Percentiles rank a stretch among this genome's conserved stretches.
These are phyloP conservation scores for Heterodera filipjevi DNA, from an alignment of 2,888 invertebrate genomes.

Conservation along the genomic window DNA sequence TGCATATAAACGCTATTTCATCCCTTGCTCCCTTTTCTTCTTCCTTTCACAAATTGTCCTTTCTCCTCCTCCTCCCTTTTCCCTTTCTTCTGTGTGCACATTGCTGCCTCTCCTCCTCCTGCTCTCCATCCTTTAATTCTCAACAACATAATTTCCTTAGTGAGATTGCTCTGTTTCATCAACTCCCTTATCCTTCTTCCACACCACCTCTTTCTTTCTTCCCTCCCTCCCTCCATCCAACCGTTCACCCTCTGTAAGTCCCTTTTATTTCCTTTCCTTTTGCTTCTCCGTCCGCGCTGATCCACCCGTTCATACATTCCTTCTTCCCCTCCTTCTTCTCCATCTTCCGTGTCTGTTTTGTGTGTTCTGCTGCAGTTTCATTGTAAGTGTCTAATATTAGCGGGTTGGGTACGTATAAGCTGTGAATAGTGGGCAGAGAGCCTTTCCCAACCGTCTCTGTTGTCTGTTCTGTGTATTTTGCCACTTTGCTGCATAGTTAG, in stretches of 20 bases:
- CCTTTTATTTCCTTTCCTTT: constrained; percentile 20
- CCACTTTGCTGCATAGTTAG: neutral
- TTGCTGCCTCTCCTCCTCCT: constrained; percentile 16
- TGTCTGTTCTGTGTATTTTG: constrained; percentile 1
- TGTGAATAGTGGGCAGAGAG: constrained; percentile 14
- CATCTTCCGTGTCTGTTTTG: constrained; percentile 22
- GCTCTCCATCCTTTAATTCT: constrained; percentile 17
- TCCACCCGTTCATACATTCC: neutral
- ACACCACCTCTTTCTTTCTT: constrained; percentile 18
- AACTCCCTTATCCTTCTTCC: constrained; percentile 18
- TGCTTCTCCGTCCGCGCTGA: constrained; percentile 26
- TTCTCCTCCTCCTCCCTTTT: constrained; percentile 10
- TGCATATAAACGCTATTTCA: neutral
- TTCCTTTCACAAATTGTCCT: constrained; percentile 28
- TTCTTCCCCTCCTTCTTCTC: constrained; percentile 23
- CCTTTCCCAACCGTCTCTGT: constrained; percentile 1
- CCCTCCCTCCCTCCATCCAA: neutral
- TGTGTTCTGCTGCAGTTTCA: constrained; percentile 4
- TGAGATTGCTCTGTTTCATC: constrained; percentile 20
- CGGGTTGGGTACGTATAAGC: constrained; percentile 15
- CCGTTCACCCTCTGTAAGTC: constrained; percentile 10
- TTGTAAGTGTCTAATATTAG: constrained; percentile 12
- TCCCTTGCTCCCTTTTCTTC: constrained; percentile 22
- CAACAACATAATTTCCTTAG: constrained; percentile 22
- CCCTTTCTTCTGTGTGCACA: neutral